Conservation (phyloP, 2,888 invertebrate genomes). For the Drosophila austrosaltans region DNA sequence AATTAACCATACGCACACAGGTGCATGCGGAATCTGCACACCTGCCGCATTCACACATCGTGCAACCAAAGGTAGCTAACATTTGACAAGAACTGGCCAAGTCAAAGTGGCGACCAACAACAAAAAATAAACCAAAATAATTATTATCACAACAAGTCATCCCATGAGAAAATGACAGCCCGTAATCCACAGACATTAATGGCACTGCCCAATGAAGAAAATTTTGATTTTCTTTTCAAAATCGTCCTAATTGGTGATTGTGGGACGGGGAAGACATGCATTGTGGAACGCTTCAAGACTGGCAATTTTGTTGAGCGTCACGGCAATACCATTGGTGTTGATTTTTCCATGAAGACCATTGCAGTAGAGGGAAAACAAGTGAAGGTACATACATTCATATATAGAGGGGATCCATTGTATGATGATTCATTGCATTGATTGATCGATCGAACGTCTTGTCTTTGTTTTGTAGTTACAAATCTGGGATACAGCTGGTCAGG, state of each 20-base stretch:
- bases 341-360: constrained; percentile 99
- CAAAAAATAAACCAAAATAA: not conserved
- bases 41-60: not conserved
- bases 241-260: constrained; percentile 96
- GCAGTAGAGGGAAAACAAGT: constrained; percentile 96
- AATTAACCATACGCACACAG: constrained; percentile 8
- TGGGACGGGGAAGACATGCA: constrained; percentile 96
- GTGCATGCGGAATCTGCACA: constrained; percentile 29
- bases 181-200: constrained; percentile 91
- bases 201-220: constrained; percentile 89
- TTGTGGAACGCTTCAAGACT: constrained; percentile 97
- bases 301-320: constrained; percentile 97
- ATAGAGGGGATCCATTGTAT: too few species aligned
- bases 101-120: not conserved
- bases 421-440: not conserved
- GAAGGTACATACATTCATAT: constrained; percentile 87
- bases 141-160: not conserved
- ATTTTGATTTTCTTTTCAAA: constrained; percentile 97
- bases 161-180: constrained; percentile 85
- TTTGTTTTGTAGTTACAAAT: constrained; percentile 87
- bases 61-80: too few species aligned
- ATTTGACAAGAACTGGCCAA: not conserved
- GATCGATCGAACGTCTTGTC: not conserved
- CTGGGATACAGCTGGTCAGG: constrained; percentile 99
- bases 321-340: constrained; percentile 98